These are phyloP conservation scores for Mercenaria mercenaria DNA, from an alignment of 1,140 invertebrate genomes.

Conservation along the genomic window DNA sequence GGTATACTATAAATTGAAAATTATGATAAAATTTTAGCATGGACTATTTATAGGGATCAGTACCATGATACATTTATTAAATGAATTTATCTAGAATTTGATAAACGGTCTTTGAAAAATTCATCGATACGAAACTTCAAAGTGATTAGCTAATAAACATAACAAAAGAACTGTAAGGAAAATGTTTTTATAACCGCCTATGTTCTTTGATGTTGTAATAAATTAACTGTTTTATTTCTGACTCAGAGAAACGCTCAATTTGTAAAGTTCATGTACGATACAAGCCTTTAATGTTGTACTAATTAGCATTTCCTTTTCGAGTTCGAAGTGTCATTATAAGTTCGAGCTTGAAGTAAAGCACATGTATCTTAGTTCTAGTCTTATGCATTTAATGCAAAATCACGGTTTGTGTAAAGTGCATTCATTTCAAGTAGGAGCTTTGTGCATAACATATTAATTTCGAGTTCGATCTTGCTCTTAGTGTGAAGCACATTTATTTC, in stretches of 20 bases:
- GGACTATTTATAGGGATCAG: background rate
- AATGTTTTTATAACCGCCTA: background rate
- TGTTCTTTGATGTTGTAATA: slow-evolving; percentile 1
- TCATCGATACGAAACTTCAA: background rate
- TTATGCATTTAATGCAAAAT: too few species aligned
- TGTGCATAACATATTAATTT: too few species aligned
- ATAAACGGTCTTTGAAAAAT: background rate
- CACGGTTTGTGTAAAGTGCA: too few species aligned
- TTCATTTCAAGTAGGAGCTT: too few species aligned
- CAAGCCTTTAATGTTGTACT: too few species aligned
- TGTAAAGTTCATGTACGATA: background rate
- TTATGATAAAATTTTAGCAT: background rate
- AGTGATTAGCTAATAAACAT: background rate
- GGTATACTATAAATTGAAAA: background rate
- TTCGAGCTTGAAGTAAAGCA: too few species aligned
- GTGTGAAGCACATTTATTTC: too few species aligned
- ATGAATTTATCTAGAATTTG: background rate
- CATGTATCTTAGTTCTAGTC: too few species aligned
- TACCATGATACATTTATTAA: background rate
- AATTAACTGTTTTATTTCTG: background rate
- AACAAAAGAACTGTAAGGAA: background rate
- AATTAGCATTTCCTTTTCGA: too few species aligned
- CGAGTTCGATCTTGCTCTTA: too few species aligned
- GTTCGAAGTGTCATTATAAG: too few species aligned
- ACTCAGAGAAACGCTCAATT: background rate